These are phyloP conservation scores for Epizoanthus ramosus DNA, from an alignment of 92 coral and sea anemone species.

Conservation along the genomic window DNA sequence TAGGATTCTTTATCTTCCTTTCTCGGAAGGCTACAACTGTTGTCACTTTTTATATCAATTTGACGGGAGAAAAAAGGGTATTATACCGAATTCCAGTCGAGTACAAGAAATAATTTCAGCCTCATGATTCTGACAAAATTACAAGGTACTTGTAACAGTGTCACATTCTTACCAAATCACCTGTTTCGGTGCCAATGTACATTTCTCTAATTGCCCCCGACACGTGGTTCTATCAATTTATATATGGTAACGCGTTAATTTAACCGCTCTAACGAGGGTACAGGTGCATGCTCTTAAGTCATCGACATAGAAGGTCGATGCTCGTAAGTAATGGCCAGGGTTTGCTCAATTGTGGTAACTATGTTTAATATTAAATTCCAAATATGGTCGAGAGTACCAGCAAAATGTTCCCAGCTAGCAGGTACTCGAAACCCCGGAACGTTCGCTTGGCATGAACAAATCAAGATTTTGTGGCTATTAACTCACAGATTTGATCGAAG, in stretches of 20 bases:
- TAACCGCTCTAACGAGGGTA: background rate
- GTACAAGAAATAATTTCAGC: too few relatives aligned
- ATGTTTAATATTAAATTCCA: conserved; percentile 1
- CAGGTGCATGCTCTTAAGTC: conserved; percentile 8
- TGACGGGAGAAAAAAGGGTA: too few relatives aligned
- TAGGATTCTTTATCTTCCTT: too few relatives aligned
- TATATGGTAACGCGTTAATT: background rate
- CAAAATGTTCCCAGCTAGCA: background rate
- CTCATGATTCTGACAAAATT: too few relatives aligned
- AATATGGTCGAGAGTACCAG: conserved; percentile 30
- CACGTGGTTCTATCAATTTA: background rate
- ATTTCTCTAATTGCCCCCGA: background rate
- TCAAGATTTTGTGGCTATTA: background rate
- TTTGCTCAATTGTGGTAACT: background rate
- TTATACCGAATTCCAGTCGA: too few relatives aligned
- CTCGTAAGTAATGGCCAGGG: background rate
- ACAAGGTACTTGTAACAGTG: too few relatives aligned
- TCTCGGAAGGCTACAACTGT: too few relatives aligned
- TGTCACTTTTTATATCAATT: too few relatives aligned
- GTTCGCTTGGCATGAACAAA: background rate
- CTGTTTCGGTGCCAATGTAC: too few relatives aligned
- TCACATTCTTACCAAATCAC: too few relatives aligned
- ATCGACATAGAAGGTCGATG: background rate
- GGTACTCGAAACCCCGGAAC: conserved; percentile 12
- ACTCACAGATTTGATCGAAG: background rate